phyloP scores from a whole-genome alignment of 35 echinoderm and acorn worm species.

The Diadema setosum region DNA sequence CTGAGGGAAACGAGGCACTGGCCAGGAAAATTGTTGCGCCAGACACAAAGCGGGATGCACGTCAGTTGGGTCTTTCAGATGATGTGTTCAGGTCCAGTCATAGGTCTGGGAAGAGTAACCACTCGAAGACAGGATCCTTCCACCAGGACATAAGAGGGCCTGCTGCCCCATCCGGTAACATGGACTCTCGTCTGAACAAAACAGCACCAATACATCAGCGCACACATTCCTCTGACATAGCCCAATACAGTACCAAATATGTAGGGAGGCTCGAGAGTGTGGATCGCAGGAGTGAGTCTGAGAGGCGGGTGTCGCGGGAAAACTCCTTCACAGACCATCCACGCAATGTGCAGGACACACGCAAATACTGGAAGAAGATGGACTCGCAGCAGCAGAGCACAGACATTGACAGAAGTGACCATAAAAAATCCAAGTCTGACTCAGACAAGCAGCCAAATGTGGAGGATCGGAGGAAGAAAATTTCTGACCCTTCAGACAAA shows the following conservation, averaged over 20 bases:
- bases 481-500: background rate
- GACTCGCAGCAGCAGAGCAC: background rate
- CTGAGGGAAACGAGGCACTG: background rate
- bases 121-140: background rate
- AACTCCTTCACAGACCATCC: background rate
- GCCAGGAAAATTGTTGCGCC: background rate
- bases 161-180: background rate
- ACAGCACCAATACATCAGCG: background rate
- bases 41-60: background rate
- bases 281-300: background rate
- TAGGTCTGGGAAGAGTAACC: background rate
- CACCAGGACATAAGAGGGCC: background rate
- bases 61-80: background rate
- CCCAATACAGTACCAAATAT: background rate
- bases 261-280: background rate
- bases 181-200: background rate
- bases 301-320: background rate
- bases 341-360: background rate
- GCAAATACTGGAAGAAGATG: background rate
- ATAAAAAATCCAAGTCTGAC: background rate
- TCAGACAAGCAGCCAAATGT: background rate
- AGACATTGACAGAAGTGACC: background rate
- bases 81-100: background rate
- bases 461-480: background rate
- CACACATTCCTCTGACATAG: constrained; percentile 10